phyloP scores from a whole-genome alignment of 1,140 invertebrate genomes.

The Eumeta japonica region DNA sequence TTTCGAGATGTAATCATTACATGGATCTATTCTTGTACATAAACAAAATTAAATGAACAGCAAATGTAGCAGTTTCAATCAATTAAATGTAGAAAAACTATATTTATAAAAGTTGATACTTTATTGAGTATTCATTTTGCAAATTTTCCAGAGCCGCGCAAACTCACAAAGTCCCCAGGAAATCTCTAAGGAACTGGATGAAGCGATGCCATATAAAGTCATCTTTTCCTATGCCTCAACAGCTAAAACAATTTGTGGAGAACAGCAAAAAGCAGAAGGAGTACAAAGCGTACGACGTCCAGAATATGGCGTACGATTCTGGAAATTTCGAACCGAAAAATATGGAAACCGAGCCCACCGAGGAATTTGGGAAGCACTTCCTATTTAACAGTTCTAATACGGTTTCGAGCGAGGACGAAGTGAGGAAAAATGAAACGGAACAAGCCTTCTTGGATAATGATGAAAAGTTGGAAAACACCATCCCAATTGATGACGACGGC shows the following conservation, averaged over 20 bases:
- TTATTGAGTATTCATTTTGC: not conserved
- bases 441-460: too few relatives aligned
- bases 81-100: not conserved
- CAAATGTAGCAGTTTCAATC: too few relatives aligned
- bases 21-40: constrained; percentile 4
- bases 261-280: constrained; percentile 54
- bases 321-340: too few relatives aligned
- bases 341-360: constrained; percentile 17
- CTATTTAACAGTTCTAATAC: constrained; percentile 19
- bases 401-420: constrained; percentile 38
- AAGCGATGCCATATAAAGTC: constrained; percentile 58
- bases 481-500: too few relatives aligned
- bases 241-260: constrained; percentile 54
- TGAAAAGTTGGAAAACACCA: too few relatives aligned
- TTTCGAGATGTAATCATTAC: not conserved
- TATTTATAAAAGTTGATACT: not conserved
- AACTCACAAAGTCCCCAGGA: constrained; percentile 56
- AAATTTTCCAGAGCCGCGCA: constrained; percentile 48
- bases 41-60: too few relatives aligned
- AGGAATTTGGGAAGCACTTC: constrained; percentile 43
- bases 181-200: constrained; percentile 59
- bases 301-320: constrained; percentile 4
- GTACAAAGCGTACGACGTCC: constrained; percentile 20
- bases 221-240: constrained; percentile 55
- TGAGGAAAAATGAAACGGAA: constrained; percentile 13